phyloP scores from a whole-genome alignment of 2,888 invertebrate genomes.

The Steromphala cineraria region DNA sequence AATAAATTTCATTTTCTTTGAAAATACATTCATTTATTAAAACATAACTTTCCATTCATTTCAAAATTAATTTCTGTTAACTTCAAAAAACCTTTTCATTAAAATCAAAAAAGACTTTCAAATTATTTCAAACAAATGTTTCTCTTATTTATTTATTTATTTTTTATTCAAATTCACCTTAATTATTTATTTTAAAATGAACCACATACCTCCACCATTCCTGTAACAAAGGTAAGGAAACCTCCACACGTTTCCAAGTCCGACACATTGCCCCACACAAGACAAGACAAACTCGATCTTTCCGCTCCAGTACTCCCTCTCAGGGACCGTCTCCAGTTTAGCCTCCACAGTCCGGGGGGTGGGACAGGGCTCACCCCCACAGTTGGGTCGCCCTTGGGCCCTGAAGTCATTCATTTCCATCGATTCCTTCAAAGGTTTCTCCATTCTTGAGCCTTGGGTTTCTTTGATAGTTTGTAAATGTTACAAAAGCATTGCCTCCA shows the following conservation, averaged over 20 bases:
- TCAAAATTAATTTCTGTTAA: too few species aligned
- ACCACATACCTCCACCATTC: slow-evolving; percentile 54
- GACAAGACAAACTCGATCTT: slow-evolving; percentile 59
- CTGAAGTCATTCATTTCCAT: slow-evolving; percentile 28
- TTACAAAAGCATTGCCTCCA: too few species aligned
- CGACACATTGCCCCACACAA: slow-evolving; percentile 59
- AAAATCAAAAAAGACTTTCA: too few species aligned
- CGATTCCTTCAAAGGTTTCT: slow-evolving; percentile 27
- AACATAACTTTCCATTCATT: too few species aligned
- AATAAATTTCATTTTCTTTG: too few species aligned
- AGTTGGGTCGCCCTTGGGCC: neutral
- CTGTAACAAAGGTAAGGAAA: slow-evolving; percentile 61
- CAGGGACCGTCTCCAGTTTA: slow-evolving; percentile 16
- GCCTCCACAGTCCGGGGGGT: slow-evolving; percentile 24
- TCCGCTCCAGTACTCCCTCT: slow-evolving; percentile 52
- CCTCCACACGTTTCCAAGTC: slow-evolving; percentile 56
- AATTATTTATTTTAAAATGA: too few species aligned
- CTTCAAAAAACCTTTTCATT: too few species aligned
- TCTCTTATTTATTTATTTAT: too few species aligned
- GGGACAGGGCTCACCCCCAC: neutral
- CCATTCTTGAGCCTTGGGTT: slow-evolving; percentile 4
- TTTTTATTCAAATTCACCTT: too few species aligned
- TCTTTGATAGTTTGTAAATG: neutral
- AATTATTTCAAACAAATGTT: too few species aligned
- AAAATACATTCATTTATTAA: too few species aligned